Conservation (phyloP, 2,888 invertebrate genomes). For the Ochropacha duplaris region DNA sequence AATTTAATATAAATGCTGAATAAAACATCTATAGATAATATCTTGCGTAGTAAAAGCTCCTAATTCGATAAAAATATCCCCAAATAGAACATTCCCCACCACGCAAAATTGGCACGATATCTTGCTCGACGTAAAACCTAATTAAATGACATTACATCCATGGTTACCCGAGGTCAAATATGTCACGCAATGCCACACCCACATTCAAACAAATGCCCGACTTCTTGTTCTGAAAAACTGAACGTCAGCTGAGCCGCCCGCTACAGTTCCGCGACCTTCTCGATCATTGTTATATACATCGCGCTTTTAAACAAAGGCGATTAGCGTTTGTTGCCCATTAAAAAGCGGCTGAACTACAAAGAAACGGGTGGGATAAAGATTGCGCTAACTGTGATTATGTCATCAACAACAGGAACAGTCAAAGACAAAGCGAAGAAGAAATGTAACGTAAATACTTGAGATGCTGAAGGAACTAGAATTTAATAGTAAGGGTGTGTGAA, state of each 20-base stretch:
- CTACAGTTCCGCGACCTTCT: constrained; percentile 18
- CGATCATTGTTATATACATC: constrained; percentile 26
- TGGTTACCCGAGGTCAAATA: constrained; percentile 42
- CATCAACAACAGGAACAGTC: constrained; percentile 32
- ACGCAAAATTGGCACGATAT: background rate
- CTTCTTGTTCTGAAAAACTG: constrained; percentile 25
- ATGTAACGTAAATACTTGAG: constrained; percentile 52
- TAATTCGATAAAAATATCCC: background rate
- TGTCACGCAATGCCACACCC: constrained; percentile 60
- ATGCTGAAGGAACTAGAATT: constrained; percentile 60
- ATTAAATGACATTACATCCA: constrained; percentile 25
- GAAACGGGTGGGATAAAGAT: constrained; percentile 9
- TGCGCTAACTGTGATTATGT: constrained; percentile 12
- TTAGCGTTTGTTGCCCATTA: constrained; percentile 6
- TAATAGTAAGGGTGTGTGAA: constrained; percentile 64
- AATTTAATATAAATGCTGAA: background rate
- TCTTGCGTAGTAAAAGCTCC: too few relatives aligned
- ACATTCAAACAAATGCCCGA: constrained; percentile 33
- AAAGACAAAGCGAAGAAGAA: constrained; percentile 48
- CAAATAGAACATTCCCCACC: background rate
- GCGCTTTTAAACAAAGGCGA: constrained; percentile 15
- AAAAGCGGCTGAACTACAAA: constrained; percentile 13
- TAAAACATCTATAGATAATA: too few relatives aligned
- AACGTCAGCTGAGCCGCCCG: constrained; percentile 23
- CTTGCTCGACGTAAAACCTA: constrained; percentile 6